Conservation (phyloP, 1,140 invertebrate genomes). For the Reticulitermes speratus region DNA sequence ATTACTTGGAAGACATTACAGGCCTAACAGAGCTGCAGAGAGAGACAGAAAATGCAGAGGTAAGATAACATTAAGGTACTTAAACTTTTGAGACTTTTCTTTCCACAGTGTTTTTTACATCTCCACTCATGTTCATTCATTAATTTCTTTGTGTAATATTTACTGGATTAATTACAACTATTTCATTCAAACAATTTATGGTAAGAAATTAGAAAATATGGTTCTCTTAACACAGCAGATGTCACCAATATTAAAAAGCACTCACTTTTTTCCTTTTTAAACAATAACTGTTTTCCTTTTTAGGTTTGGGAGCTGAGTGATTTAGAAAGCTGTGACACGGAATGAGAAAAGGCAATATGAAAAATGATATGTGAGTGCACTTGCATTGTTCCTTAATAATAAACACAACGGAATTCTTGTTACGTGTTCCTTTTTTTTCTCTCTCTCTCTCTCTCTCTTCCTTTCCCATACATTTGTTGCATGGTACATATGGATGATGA, state of each 20-base stretch:
- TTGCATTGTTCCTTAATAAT: background rate
- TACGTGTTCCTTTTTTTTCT: background rate
- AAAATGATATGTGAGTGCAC: background rate
- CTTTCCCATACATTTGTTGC: too few species aligned
- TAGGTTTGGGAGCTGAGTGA: background rate
- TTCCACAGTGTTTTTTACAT: too few species aligned
- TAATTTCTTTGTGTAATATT: too few species aligned
- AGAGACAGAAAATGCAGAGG: conserved; percentile 62
- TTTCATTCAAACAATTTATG: too few species aligned
- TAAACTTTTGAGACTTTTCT: background rate
- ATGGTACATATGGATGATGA: too few species aligned
- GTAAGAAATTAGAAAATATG: too few species aligned
- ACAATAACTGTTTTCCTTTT: background rate
- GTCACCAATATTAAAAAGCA: too few species aligned
- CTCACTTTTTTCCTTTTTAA: too few species aligned
- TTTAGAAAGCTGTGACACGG: background rate
- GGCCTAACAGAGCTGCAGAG: conserved; percentile 76
- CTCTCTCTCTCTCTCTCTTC: too few species aligned
- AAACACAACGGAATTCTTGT: background rate
- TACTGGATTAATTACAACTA: too few species aligned
- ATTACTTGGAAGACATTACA: conserved; percentile 84
- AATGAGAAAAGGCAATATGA: background rate
- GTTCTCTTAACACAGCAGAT: too few species aligned
- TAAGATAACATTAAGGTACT: conserved; percentile 39
- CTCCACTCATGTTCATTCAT: too few species aligned